Evolutionary conservation across 35 echinoderm and acorn worm genomes (phyloP).

Genomic region (Strongylocentrotus purpuratus): DNA sequence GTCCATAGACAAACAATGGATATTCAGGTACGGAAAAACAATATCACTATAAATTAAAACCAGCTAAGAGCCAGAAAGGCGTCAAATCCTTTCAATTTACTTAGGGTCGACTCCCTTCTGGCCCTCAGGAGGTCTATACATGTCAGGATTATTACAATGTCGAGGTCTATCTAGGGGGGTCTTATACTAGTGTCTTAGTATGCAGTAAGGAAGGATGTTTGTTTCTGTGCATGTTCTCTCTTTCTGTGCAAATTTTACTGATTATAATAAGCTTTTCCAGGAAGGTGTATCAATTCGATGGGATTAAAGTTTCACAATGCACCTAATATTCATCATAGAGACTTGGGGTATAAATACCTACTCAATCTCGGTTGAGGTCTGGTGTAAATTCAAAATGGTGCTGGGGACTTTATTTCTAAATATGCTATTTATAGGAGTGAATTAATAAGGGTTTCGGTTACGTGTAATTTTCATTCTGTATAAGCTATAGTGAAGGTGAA

Average conservation of each 20-base stretch:
- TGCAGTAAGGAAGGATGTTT: background rate
- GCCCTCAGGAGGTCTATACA: too few species aligned
- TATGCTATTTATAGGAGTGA: background rate
- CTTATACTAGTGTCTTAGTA: background rate
- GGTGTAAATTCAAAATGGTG: background rate
- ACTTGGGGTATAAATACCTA: background rate
- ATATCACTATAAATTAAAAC: too few species aligned
- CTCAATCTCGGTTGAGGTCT: background rate
- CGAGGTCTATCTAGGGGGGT: background rate
- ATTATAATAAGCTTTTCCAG: background rate
- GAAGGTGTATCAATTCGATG: background rate
- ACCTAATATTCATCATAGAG: background rate
- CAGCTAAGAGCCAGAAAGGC: too few species aligned
- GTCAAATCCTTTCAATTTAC: too few species aligned
- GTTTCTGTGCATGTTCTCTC: background rate
- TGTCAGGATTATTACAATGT: background rate
- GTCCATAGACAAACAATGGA: too few species aligned
- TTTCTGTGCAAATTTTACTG: background rate
- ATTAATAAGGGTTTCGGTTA: background rate
- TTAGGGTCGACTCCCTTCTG: too few species aligned
- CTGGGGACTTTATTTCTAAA: background rate
- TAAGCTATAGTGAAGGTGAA: background rate
- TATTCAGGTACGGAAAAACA: too few species aligned
- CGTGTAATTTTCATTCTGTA: background rate
- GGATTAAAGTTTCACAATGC: background rate